Conservation (phyloP, 2,888 invertebrate genomes). For the Tuta absoluta region DNA sequence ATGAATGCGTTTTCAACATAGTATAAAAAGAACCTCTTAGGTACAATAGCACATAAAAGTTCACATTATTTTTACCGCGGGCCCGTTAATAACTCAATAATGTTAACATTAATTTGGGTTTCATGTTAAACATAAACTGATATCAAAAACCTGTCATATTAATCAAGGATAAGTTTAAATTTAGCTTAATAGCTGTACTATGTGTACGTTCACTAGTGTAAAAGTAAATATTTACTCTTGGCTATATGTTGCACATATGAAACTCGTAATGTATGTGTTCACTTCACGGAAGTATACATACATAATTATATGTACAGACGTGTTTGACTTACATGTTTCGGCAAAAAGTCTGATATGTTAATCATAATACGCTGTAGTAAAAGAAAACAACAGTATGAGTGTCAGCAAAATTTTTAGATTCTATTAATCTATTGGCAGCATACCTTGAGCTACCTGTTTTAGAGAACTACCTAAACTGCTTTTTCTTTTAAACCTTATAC, state of each 20-base stretch:
- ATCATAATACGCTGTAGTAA: conserved; percentile 30
- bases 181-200: background rate
- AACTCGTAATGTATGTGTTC: conserved; percentile 1
- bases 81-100: too few species aligned
- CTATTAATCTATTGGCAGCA: too few species aligned
- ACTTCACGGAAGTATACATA: background rate
- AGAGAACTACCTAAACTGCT: too few species aligned
- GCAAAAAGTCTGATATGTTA: conserved; percentile 24
- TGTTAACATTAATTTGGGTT: too few species aligned
- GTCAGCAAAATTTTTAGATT: conserved; percentile 34
- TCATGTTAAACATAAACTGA: too few species aligned
- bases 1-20: too few species aligned
- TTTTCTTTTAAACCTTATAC: too few species aligned
- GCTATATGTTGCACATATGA: background rate
- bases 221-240: background rate
- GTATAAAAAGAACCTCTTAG: too few species aligned
- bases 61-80: too few species aligned
- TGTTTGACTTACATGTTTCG: conserved; percentile 14
- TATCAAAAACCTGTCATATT: background rate
- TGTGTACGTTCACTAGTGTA: background rate
- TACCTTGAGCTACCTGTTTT: too few species aligned
- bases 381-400: conserved; percentile 39
- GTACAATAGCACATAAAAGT: too few species aligned
- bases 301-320: background rate
- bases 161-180: background rate